phyloP scores from a whole-genome alignment of 1,140 invertebrate species.

The Caenorhabditis brenneri region DNA sequence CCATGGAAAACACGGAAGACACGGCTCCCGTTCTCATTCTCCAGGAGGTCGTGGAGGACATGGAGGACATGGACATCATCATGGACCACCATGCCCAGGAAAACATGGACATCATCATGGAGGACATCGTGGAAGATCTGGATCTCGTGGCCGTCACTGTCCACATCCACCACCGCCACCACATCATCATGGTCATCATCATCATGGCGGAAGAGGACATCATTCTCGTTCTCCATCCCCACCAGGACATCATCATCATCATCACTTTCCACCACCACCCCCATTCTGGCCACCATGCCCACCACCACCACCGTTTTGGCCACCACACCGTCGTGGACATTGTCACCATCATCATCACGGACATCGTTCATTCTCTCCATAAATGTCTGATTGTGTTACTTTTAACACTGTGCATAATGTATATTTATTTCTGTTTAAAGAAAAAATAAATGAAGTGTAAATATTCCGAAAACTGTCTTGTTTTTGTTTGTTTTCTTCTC shows the following conservation, averaged over 20 bases:
- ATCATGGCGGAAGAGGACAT: neutral
- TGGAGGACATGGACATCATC: constrained; percentile 21
- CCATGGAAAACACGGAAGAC: constrained; percentile 24
- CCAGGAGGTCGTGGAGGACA: neutral
- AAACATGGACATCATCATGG: constrained; percentile 12
- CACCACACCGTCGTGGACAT: constrained; percentile 20
- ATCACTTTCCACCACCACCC: neutral
- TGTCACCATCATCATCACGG: neutral
- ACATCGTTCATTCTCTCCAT: constrained; percentile 28
- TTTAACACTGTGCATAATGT: neutral
- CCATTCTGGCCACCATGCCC: constrained; percentile 30
- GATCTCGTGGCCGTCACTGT: neutral
- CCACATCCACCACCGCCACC: neutral
- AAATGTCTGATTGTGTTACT: neutral
- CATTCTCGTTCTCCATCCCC: constrained; percentile 1
- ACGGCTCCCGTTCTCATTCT: constrained; percentile 8
- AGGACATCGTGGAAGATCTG: neutral
- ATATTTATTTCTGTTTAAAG: neutral
- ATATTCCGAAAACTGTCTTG: neutral
- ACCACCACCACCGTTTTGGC: constrained; percentile 12
- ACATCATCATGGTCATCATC: neutral
- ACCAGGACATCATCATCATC: neutral
- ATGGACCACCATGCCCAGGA: constrained; percentile 24
- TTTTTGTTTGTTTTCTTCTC: too few relatives aligned
- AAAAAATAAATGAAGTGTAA: constrained; percentile 20